Percentiles rank a stretch among this genome's conserved stretches.
Conservation (phyloP, 2,888 invertebrate genomes). For the Fragum fragum region DNA sequence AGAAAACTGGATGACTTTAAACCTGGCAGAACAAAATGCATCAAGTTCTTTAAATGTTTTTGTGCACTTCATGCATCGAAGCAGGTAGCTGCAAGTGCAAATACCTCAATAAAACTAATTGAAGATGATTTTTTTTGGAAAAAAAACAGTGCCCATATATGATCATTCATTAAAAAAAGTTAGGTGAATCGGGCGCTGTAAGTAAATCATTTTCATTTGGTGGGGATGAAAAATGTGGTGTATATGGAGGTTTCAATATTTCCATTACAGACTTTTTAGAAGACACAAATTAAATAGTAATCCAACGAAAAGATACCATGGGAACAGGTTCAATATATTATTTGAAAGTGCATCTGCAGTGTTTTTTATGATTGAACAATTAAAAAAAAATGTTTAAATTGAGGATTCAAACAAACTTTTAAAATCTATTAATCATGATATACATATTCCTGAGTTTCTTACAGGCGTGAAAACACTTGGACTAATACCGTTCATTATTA, state of each 20-base stretch:
- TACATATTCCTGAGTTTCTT: conserved; percentile 26
- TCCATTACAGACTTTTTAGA: conserved; percentile 44
- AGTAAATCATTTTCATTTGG: conserved; percentile 33
- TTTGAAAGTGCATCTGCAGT: conserved; percentile 51
- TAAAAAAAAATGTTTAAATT: conserved; percentile 40
- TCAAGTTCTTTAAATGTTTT: conserved; percentile 29
- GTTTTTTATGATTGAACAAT: conserved; percentile 46
- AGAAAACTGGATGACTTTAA: conserved; percentile 22
- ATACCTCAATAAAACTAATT: neutral
- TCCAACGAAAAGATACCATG: conserved; percentile 40
- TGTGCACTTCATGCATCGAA: conserved; percentile 43
- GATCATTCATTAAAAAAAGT: neutral
- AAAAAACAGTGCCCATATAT: neutral
- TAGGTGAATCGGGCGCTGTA: conserved; percentile 15
- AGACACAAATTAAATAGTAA: too few species aligned
- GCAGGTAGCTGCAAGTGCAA: conserved; percentile 29
- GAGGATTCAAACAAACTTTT: neutral
- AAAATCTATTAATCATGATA: conserved; percentile 18
- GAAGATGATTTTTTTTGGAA: neutral
- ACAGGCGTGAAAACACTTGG: conserved; percentile 37
- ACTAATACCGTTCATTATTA: conserved; percentile 29
- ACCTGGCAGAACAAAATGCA: conserved; percentile 15
- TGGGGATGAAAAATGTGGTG: conserved; percentile 50
- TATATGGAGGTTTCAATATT: conserved; percentile 41
- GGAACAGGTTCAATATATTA: conserved; percentile 32